phyloP scores from a whole-genome alignment of 2,797 vertebrate species.

The Cyclura pinguis region DNA sequence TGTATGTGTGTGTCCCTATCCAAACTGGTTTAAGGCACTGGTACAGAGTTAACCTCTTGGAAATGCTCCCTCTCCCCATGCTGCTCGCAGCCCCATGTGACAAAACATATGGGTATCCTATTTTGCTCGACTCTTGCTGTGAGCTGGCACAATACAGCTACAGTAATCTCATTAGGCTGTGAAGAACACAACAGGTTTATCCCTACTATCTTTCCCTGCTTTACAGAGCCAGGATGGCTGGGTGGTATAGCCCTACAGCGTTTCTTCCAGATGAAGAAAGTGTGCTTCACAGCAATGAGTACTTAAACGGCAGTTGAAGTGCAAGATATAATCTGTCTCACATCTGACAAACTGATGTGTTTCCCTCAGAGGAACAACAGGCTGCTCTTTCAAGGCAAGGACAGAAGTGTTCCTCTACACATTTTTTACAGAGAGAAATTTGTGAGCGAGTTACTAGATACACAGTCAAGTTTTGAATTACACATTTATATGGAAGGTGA shows the following conservation, averaged over 20 bases:
- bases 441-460: neutral
- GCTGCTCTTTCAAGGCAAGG: neutral
- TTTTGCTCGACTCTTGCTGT: neutral
- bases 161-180: neutral
- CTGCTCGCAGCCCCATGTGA: neutral
- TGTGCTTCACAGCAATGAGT: too few relatives aligned
- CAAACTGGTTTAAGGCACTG: neutral
- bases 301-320: neutral
- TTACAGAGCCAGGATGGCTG: neutral
- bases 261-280: neutral
- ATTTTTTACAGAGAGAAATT: neutral
- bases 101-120: neutral
- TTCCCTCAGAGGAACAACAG: neutral
- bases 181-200: neutral
- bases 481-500: neutral
- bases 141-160: neutral
- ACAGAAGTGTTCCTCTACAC: neutral
- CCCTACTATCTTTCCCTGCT: neutral
- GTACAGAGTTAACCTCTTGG: neutral
- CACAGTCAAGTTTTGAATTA: neutral
- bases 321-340: neutral
- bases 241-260: too few relatives aligned
- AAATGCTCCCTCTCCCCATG: neutral
- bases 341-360: neutral
- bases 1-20: neutral